A percentile compares a stretch with the other conserved stretches of the same genome.
Evolutionary conservation across 35 echinoderm and acorn worm genomes (phyloP).

Genomic region (Lytechinus variegatus): DNA sequence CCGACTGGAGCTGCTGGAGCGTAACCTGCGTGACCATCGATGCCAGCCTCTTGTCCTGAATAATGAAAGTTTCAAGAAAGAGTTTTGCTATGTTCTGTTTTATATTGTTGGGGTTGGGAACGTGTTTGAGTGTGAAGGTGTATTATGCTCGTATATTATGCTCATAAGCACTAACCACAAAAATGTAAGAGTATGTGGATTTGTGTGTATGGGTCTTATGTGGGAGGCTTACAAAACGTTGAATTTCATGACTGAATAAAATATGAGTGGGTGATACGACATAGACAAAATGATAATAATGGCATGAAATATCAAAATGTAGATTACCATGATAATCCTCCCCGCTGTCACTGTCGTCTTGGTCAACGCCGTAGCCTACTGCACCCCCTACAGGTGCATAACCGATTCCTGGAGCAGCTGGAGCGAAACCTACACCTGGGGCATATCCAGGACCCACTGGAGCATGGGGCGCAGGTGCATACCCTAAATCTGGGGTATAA

Average conservation of each 20-base stretch:
- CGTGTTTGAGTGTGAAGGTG: background rate
- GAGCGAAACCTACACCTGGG: background rate
- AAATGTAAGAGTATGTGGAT: no score
- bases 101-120: background rate
- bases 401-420: background rate
- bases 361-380: background rate
- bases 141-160: no score
- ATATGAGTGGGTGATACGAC: background rate
- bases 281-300: background rate
- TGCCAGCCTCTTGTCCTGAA: background rate
- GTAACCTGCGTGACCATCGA: background rate
- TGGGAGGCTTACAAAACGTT: no score
- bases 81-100: background rate
- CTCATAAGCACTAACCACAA: no score
- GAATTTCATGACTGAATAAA: background rate
- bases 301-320: background rate
- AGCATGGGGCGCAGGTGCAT: background rate
- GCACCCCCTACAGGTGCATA: background rate
- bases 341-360: conserved; percentile 10
- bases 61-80: background rate
- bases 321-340: conserved; percentile 5
- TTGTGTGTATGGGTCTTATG: no score
- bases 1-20: background rate
- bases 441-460: background rate
- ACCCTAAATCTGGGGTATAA: background rate